Base-by-base conservation (phyloP, 2,888 invertebrate species). In the Drosophila mimica region DNA sequence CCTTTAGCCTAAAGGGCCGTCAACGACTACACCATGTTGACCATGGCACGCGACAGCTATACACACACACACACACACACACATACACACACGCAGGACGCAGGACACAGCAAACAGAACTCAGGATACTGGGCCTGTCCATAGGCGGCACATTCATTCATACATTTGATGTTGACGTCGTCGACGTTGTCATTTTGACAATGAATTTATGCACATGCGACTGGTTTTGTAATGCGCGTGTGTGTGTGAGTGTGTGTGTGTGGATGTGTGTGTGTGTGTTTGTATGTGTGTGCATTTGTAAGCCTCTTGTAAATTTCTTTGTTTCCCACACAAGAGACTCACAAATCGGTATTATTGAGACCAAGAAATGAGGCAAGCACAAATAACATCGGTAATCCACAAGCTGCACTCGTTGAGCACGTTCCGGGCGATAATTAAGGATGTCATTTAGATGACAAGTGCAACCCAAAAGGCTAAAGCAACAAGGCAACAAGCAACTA, bases 161-260 rank as follows among this genome's bases (percentile, higher is more conserved):
- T 83, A 87, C 83, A 87, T 87, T 87, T 84, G 82, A 84, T 80
- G 88, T 84, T 71, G 69, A 75, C 78, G 80, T 71, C 82, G 57
- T 40, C 81, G 77, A 68, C 69, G 58, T 68, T 71, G 74, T 70
- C 68, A 65, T 67, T 56, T 78, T 87, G 76, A 87, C 88, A 83
- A 87, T 87, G 85, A 83, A 87, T 83, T 83, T 83, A 83, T 83
- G 85, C 83, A 84, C 82, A 86, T 48, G 40, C 61, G 30, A 54
- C 64, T 40, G 59, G n/a, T 25, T 31, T 20, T 33, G n/a, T 48
- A 25, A 7, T 33, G 15, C 15, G 38, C 36, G 13, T 61, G 46
- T 54, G 31, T 58, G 40, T 40, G 46, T 56, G 38, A 30, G 25
- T 48, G 51, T 40, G 11, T 40, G 9, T 40, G n/a, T 31, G 9